Evolutionary conservation across 1,140 invertebrate species (phyloP), one percentile per base, ranked within the genome.

Genomic region (Cydia pomonella): DNA sequence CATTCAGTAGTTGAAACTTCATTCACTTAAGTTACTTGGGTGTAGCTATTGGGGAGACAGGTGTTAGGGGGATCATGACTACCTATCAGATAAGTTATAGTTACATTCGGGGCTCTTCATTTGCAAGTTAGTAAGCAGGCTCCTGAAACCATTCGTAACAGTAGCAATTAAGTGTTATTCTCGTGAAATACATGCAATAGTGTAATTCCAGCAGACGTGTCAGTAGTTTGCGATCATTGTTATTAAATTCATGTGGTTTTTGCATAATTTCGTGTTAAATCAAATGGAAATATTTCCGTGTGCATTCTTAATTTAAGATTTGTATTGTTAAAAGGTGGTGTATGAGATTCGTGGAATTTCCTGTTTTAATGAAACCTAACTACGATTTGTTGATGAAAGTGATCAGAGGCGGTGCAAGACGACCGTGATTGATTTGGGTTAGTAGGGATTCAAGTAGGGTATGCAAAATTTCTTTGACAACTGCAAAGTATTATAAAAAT

Each of bases 321-420:
- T 41, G 64, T 38, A 38, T 76, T 59, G 76, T 80, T 83, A 77
- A 62, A 29, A 75, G 76, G 21, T 86, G 79, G 81, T 76, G 83
- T 87, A 83, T 88, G 84, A 76, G 91, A 92, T 91, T 90, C 87
- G 90, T 92, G 91, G 90, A 92, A 92, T 88, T 92, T 92, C 89
- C 88, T 87, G 87, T 91, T 87, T 88, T 76, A 74, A 87, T 84
- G 81, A 78, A 85, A 87, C 78, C 76, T 85, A 88, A 81, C 87
- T 89, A 90, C 83, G 53, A 82, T 84, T 85, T 83, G 77, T 88
- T 80, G 80, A 85, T 82, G 85, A 81, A 85, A 78, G 87, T 91
- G 89, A 88, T 82, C 79, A 79, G 81, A 86, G 84, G 88, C 87
- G 79, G 91, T 92, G 91, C 91, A 89, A 79, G 90, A 90, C 85